Base-by-base conservation (phyloP, 2,888 invertebrate genomes). In the Hedya salicella region DNA sequence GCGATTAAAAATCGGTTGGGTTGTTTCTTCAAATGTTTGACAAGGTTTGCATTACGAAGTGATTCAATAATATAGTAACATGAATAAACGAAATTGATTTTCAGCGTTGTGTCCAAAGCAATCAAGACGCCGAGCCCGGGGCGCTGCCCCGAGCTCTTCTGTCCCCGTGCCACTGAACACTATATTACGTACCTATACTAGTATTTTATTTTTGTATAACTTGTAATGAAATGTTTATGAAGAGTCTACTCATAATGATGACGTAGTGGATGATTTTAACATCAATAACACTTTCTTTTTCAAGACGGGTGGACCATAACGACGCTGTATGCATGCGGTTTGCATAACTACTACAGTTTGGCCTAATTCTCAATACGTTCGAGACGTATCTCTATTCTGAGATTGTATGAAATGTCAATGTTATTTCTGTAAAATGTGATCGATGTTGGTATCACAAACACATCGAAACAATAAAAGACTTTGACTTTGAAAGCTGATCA, bases 21-120 rank as follows among this genome's bases (percentile, higher is more conserved):
- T 30, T 53, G 53, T 53, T 14, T 46, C 46, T n/a, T 48, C 40
- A 39, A 32, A 14, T 53, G 14, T 50, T 39, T 60, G 48, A 54
- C 60, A 48, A 48, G 21, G 65, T 66, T 57, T 52, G 36, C 65
- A 40, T 48, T 54, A 46, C 19, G 39, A 40, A 66, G 17, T 60
- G 53, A 60, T 66, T 53, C 44, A 65, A 59, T 65, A 60, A 65
- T 60, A 44, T 59, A 65, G 65, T 66, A 53, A 48, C 65, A 66
- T 60, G 60, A 66, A 52, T 66, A 60, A 66, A 66, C 60, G 44
- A 53, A 66, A 60, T 54, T 66, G 60, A 48, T 60, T 66, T 60
- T 48, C 60, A 54, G 39, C 53, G 40, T 53, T 53, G 59, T 48
- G 56, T 40, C 46, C 65, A 30, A 48, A 40, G 67, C 57, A 62